Evolutionary conservation across 2,888 invertebrate species (phyloP), one percentile per base, ranked within the genome.

Genomic region (Fragum sueziense): DNA sequence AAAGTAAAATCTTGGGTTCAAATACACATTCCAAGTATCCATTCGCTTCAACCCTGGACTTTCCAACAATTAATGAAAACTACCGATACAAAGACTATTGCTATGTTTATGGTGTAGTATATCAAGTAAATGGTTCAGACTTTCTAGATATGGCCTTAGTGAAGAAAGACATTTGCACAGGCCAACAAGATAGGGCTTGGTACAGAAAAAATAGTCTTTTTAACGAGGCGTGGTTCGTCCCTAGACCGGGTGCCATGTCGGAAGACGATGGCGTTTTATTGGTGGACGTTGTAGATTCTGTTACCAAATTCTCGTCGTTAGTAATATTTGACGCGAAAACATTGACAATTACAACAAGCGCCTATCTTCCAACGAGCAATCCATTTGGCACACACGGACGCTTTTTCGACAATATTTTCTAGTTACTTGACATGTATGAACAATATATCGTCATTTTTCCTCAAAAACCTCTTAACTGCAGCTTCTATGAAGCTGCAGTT

Each of bases 211-310:
- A 87, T 29, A 86, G 87, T 41, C 90, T 88, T 59, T 87, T 89
- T 7, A 83, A 84, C 61, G 91, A 91, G 76, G 87, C 90, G 0
- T 87, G 88, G 82, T 91, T 91, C 76, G 86, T 91, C 14, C 85
- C 89, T 3, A 70, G 61, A 6, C 90, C 90, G 9, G 77, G 79
- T 20, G 88, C 74, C 0, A 79, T 27, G 0, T 31, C 27, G 2
- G 91, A 91, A 71, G 92, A 92, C 74, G 91, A 91, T 68, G 91
- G 91, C 0, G 72, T 90, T 20, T 77, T 92, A 20, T 68, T 92
- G 27, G 78, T 87, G 27, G 85, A 90, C 7, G 85, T 90, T 31
- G 80, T 91, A 7, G 88, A 91, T 67, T 90, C 89, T 0, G 33
- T 67, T 0, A 74, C 34, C 3, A 75, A 78, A 25, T 75, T 78